Evolutionary conservation across 2,888 invertebrate species (phyloP), one percentile per base, ranked within the genome.

Genomic region (Orchesella flavescens): DNA sequence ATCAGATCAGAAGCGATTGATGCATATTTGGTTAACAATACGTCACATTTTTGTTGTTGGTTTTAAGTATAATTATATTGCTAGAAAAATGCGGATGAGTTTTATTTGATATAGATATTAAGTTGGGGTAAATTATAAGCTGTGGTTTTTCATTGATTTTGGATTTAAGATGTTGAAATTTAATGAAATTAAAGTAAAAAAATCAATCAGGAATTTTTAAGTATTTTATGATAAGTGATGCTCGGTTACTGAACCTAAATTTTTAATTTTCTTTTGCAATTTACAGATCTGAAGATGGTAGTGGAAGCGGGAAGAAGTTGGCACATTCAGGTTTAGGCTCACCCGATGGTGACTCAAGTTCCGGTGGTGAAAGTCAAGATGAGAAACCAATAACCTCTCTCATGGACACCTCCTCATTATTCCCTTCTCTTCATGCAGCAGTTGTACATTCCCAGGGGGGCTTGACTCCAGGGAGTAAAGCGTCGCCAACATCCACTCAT

Each of bases 271-370:
- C 7, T 7, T 34, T 34, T 7, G 7, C 34, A 34, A 23, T 24
- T 63, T 63, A 17, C 78, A 88, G 88, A 76, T 85, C 87, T 76
- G 88, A 88, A 61, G 88, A 88, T 83, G 87, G 88, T 21, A 82
- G 84, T 76, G 84, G 76, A 17, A 87, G 85, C 75, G 87, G 87
- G 21, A 88, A 88, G 68, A 88, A 88, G 81, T 82, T 87, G 74
- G 68, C 82, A 49, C 86, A 86, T 68, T 86, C 87, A 66, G 88
- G 87, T 66, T 72, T 87, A 24, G 88, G 87, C 15, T 88, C 88
- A 78, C 87, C 88, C 19, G 88, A 87, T 68, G 87, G 86, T 15
- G 88, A 88, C 76, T 88, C 87, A 23, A 87, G 87, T 85, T 87
- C 87, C 84, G 49, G 49, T 83, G 49, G 49, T 83, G 87, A 88